These are phyloP conservation scores for Cinclus mexicanus DNA, from an alignment of 2,113 vertebrate genomes.

Conservation along the genomic window DNA sequence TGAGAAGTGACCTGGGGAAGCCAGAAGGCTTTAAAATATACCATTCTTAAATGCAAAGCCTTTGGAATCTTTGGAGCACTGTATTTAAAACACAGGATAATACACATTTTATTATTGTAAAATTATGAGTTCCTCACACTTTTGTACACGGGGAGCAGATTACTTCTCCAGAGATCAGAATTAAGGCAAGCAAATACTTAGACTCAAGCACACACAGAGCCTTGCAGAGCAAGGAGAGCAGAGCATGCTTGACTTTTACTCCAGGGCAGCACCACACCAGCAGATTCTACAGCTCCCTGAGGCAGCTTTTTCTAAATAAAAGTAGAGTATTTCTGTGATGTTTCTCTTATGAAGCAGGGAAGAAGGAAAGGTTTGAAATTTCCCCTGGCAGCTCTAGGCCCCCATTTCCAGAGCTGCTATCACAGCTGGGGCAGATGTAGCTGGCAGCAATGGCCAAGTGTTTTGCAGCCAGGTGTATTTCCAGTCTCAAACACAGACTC, in stretches of 20 bases:
- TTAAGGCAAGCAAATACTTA: neutral
- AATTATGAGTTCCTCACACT: neutral
- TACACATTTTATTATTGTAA: neutral
- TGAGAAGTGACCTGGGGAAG: neutral
- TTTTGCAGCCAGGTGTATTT: neutral
- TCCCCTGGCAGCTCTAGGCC: neutral
- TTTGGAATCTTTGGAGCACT: neutral
- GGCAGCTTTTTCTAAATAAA: neutral
- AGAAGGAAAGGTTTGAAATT: neutral
- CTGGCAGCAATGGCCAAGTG: fast-evolving
- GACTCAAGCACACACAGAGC: neutral
- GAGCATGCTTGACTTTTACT: neutral
- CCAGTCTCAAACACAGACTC: neutral
- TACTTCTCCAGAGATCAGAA: neutral
- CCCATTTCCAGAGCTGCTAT: neutral
- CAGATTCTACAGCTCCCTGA: neutral
- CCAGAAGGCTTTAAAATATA: neutral
- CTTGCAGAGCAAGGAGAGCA: neutral
- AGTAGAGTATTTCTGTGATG: neutral
- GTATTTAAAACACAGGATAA: neutral
- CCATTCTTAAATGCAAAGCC: neutral
- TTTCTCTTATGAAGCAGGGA: neutral
- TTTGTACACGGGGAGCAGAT: neutral
- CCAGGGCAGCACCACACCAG: neutral
- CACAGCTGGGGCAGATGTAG: neutral